A percentile compares a stretch with the other conserved stretches of the same genome.
These are phyloP conservation scores for Nanorana parkeri DNA, from an alignment of 2,113 vertebrate genomes.

Conservation along the genomic window DNA sequence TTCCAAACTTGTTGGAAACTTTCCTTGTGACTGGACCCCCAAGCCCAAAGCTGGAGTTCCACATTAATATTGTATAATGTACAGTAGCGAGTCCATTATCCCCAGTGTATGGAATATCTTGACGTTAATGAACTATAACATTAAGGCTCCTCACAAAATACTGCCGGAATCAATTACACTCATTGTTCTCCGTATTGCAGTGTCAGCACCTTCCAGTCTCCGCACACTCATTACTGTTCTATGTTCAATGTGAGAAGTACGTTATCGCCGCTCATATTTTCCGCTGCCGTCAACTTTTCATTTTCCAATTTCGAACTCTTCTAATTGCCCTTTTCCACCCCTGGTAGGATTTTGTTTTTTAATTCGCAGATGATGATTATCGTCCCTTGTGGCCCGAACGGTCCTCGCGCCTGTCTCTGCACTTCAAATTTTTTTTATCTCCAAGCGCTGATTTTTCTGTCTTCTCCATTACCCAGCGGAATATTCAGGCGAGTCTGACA, in stretches of 20 bases:
- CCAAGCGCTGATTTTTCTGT: slow-evolving; percentile 17
- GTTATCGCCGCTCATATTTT: neutral
- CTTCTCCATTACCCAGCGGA: slow-evolving; percentile 24
- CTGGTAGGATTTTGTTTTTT: neutral
- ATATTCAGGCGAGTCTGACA: slow-evolving; percentile 2
- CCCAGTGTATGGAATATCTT: too few species aligned
- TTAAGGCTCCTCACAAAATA: too few species aligned
- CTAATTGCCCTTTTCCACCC: slow-evolving; percentile 11
- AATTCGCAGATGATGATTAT: neutral
- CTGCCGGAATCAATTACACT: too few species aligned
- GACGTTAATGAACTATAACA: too few species aligned
- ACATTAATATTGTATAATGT: too few species aligned
- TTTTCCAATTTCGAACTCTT: neutral
- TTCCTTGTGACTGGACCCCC: too few species aligned
- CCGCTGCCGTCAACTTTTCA: neutral
- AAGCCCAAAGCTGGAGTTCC: too few species aligned
- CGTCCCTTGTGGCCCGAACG: neutral
- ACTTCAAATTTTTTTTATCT: neutral
- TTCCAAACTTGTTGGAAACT: too few species aligned
- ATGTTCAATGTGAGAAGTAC: neutral
- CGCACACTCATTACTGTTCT: neutral
- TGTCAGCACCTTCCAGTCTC: too few species aligned
- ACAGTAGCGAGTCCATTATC: too few species aligned
- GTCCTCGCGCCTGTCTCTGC: neutral
- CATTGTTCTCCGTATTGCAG: too few species aligned